Percentiles rank a stretch among this genome's conserved stretches.
Conservation (phyloP, 2,888 invertebrate species). For the Heliconius aoede region DNA sequence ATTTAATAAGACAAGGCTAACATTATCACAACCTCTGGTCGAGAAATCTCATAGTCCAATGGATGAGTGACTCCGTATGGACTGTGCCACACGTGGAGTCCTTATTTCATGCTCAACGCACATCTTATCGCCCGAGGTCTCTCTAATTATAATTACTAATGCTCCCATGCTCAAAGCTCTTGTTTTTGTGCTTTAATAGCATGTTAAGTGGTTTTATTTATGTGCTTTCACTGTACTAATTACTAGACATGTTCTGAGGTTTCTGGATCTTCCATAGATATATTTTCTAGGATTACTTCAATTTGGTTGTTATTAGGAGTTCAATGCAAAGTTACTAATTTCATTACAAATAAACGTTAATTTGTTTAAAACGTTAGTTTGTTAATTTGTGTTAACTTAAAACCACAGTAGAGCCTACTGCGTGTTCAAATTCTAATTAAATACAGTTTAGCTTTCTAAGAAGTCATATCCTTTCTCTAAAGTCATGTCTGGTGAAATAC, state of each 20-base stretch:
- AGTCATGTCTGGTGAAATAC: too few species aligned
- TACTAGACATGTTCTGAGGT: neutral
- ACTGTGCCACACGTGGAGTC: slow-evolving; percentile 62
- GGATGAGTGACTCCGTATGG: slow-evolving; percentile 75
- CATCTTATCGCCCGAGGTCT: slow-evolving; percentile 81
- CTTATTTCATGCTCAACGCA: slow-evolving; percentile 81
- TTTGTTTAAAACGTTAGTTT: too few species aligned
- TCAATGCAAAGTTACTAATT: too few species aligned
- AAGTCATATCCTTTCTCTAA: too few species aligned
- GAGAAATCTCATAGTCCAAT: slow-evolving; percentile 51
- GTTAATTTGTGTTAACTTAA: too few species aligned
- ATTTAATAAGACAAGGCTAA: slow-evolving; percentile 14
- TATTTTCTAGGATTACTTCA: neutral
- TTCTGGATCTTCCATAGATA: neutral
- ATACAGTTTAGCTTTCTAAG: too few species aligned
- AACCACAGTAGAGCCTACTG: too few species aligned
- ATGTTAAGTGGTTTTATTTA: slow-evolving; percentile 45
- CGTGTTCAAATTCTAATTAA: too few species aligned
- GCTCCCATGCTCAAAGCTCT: slow-evolving; percentile 70
- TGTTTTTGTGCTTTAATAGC: slow-evolving; percentile 53
- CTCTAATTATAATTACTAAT: slow-evolving; percentile 80
- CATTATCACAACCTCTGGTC: slow-evolving; percentile 41
- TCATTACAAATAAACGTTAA: too few species aligned
- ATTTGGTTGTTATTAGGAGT: too few species aligned
- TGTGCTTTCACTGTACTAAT: slow-evolving; percentile 15